phyloP scores from a whole-genome alignment of 2,113 vertebrate genomes.

The Anser brachyrhynchus region DNA sequence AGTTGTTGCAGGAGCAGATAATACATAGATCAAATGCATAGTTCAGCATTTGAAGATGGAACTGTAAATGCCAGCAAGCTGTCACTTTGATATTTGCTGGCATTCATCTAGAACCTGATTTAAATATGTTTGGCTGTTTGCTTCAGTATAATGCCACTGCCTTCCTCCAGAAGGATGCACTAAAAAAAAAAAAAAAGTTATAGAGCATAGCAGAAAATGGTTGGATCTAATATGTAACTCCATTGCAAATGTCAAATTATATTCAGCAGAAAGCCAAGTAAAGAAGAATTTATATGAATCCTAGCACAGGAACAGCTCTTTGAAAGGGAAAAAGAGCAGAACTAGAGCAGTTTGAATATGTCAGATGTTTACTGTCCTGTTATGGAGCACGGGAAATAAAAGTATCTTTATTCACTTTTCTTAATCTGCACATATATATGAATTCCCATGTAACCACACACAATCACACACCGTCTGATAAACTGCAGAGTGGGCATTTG shows the following conservation, averaged over 20 bases:
- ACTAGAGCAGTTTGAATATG: neutral
- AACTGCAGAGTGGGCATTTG: neutral
- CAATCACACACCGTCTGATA: neutral
- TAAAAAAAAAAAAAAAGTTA: neutral
- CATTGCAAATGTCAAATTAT: neutral
- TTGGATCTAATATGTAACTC: neutral
- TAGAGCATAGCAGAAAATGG: neutral
- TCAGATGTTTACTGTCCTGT: neutral
- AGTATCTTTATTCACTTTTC: neutral
- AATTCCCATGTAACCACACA: neutral
- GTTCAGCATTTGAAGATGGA: slow-evolving; percentile 24
- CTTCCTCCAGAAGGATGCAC: neutral
- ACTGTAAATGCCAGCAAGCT: slow-evolving; percentile 10
- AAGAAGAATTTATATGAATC: neutral
- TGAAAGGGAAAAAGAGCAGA: neutral
- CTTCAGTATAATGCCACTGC: neutral
- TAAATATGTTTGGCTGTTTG: neutral
- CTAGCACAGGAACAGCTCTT: neutral
- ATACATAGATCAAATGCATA: slow-evolving; percentile 9
- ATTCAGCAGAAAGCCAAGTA: neutral
- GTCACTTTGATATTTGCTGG: slow-evolving; percentile 20
- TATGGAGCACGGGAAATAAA: neutral
- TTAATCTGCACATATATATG: neutral
- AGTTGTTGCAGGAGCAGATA: neutral
- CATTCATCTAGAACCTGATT: neutral